phyloP scores from a whole-genome alignment of 2,888 invertebrate species.

The Autographa gamma region DNA sequence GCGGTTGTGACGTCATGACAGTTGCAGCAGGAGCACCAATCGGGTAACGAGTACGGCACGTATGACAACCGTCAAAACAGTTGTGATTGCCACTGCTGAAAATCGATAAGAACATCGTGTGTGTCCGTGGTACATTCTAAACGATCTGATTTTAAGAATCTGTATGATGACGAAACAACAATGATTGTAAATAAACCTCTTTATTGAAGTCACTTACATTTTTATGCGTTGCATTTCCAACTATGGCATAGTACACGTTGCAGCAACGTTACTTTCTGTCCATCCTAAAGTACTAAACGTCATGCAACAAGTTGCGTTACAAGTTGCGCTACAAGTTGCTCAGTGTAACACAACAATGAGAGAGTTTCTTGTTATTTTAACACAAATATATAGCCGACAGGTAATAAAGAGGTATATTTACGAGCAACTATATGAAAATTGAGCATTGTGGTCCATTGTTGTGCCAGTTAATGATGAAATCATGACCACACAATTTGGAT shows the following conservation, averaged over 20 bases:
- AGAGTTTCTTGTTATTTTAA: slow-evolving; percentile 13
- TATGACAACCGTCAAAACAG: too few relatives aligned
- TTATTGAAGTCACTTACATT: neutral
- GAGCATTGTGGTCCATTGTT: slow-evolving; percentile 43
- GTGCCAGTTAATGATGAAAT: slow-evolving; percentile 36
- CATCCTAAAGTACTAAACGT: neutral
- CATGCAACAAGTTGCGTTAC: slow-evolving; percentile 8
- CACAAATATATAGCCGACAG: slow-evolving; percentile 25
- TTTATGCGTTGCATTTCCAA: neutral
- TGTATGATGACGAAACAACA: too few relatives aligned
- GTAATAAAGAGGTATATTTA: slow-evolving; percentile 46
- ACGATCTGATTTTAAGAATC: too few relatives aligned
- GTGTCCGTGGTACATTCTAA: too few relatives aligned
- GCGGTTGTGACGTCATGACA: too few relatives aligned
- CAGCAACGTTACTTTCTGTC: neutral
- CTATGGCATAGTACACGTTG: neutral
- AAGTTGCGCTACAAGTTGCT: neutral
- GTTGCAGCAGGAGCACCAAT: too few relatives aligned
- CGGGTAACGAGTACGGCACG: too few relatives aligned
- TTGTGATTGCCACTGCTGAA: too few relatives aligned
- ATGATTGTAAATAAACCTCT: slow-evolving; percentile 21
- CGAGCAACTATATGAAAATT: slow-evolving; percentile 30
- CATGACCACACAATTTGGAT: slow-evolving; percentile 41
- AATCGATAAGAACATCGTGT: too few relatives aligned
- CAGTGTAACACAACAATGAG: slow-evolving; percentile 1